Percentiles rank a stretch among this genome's conserved stretches.
These are phyloP conservation scores for Pteruthius melanotis DNA, from an alignment of 2,113 vertebrate species.

Conservation along the genomic window DNA sequence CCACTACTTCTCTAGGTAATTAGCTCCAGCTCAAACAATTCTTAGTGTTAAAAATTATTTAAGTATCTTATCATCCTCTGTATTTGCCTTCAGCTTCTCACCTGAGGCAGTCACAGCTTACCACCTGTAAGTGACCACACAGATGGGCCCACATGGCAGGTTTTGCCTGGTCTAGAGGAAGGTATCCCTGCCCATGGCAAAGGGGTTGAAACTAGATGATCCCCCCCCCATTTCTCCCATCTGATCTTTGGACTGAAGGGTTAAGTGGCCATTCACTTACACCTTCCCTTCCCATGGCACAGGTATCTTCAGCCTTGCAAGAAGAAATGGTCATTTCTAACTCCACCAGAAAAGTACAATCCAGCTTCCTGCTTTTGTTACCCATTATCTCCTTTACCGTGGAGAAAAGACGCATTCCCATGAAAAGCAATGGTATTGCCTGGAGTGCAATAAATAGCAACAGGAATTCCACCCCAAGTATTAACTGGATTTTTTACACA, in stretches of 20 bases:
- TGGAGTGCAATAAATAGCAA: not conserved
- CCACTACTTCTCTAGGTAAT: not conserved
- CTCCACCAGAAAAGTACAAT: not conserved
- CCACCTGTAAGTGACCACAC: not conserved
- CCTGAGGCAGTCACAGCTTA: not conserved
- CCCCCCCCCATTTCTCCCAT: no score
- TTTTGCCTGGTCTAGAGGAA: not conserved
- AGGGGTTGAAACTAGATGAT: not conserved
- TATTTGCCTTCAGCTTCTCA: not conserved
- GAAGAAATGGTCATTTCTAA: not conserved
- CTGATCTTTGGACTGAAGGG: not conserved
- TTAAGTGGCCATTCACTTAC: not conserved
- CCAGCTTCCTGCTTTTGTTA: not conserved
- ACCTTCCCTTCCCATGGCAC: not conserved
- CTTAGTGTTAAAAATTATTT: not conserved
- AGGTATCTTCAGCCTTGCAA: not conserved
- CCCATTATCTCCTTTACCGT: not conserved
- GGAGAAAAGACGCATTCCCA: not conserved
- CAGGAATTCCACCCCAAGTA: not conserved
- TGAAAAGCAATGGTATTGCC: not conserved
- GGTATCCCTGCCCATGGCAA: not conserved
- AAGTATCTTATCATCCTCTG: not conserved
- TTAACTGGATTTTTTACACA: not conserved
- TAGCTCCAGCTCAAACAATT: not conserved
- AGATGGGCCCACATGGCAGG: not conserved